A percentile compares a stretch with the other conserved stretches of the same genome.
Conservation (phyloP, 2,113 vertebrate genomes). For the Ondatra zibethicus region DNA sequence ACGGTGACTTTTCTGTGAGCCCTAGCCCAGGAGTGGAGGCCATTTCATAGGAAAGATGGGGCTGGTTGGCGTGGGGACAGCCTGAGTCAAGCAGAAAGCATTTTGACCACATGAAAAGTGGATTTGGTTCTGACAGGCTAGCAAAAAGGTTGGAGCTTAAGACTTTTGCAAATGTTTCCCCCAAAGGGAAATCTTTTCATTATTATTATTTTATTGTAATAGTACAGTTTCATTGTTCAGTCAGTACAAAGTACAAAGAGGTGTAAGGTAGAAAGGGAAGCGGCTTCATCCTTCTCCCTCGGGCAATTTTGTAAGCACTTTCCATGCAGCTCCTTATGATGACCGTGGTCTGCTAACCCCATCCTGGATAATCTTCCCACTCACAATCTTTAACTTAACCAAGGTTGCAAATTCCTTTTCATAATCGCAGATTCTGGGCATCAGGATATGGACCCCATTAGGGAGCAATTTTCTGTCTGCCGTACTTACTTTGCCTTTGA, state of each 20-base stretch:
- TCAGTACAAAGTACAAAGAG: not conserved
- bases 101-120: not conserved
- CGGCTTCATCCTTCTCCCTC: not conserved
- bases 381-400: not conserved
- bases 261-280: not conserved
- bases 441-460: not conserved
- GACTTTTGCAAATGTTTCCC: not conserved
- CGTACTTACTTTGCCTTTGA: not conserved
- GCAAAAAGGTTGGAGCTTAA: not conserved
- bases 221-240: not conserved
- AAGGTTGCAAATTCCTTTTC: not conserved
- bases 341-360: not conserved
- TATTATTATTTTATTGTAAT: slow-evolving; percentile 15
- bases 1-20: not conserved
- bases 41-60: not conserved
- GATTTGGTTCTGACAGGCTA: not conserved
- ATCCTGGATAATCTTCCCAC: not conserved
- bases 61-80: rapidly evolving
- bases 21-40: not conserved
- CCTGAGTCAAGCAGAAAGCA: not conserved
- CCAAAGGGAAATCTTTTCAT: not conserved
- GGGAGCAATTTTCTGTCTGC: not conserved
- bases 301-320: not conserved
- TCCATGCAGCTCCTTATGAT: not conserved
- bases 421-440: not conserved